Base-by-base conservation (phyloP, 2,888 invertebrate species). In the Epinotia brunnichana region DNA sequence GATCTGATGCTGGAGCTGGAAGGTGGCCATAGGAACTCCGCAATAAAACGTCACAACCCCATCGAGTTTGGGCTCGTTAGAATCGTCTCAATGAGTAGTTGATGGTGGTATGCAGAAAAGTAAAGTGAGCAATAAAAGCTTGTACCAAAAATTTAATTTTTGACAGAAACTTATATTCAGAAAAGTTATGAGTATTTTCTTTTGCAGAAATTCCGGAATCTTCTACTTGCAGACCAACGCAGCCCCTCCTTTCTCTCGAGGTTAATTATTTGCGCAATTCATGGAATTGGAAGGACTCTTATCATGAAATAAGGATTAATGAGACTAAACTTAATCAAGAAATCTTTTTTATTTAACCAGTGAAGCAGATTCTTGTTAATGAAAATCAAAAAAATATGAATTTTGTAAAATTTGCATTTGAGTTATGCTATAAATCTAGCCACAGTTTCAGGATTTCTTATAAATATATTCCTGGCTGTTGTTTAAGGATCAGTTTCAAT, bases 221-320 rank as follows among this genome's bases (percentile, higher is more conserved):
- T 78, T 29, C 74, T 75, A 66, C 4, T 39, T 78, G 59, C 54
- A 76, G 53, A 78, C 78, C 29, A 76, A 76, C 67, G 69, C 75
- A 1, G 53, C 66, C 3, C 71, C 73, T 29, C 77, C 77, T 7
- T 78, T 74, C 74, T 71, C 75, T 53, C 64, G 53, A 15, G 73
- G 63, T 11, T 73, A 67, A 70, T 0, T 13, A 11, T 19, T 2
- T 17, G 29, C 35, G 1, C 9, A 35, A 35, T 9, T 19, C 2
- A 11, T 9, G 13, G 7, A 15, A 10, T 56, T 1, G 5, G 19
- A 19, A 53, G 10, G 53, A 11, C 53, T 11, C 19, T 11, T 19
- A 19, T 7, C 19, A 53, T 19, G 19, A 3, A 19, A 11, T 15
- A 11, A 19, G 2, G 9, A 53, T 2, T 19, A 19, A 1, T 3